Evolutionary conservation across 1,140 invertebrate species (phyloP).

Genomic region (Amyelois transitella): DNA sequence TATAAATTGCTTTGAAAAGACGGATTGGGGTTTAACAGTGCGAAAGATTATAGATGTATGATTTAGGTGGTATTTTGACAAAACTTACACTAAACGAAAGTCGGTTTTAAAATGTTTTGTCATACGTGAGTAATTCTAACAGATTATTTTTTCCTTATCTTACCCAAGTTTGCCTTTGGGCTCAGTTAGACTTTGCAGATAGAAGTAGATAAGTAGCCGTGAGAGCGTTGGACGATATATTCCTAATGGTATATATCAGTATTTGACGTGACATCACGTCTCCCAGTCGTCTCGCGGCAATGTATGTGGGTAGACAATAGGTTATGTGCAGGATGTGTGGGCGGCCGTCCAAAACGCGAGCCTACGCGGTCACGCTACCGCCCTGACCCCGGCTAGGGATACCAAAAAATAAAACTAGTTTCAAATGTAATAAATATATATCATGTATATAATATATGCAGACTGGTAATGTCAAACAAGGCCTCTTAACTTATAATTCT

Average conservation of each 20-base stretch:
- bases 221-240: neutral
- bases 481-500: too few relatives aligned
- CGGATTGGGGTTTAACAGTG: too few relatives aligned
- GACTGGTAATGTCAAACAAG: too few relatives aligned
- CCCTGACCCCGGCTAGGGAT: constrained; percentile 10
- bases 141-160: too few relatives aligned
- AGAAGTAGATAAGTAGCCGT: neutral
- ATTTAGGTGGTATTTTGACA: neutral
- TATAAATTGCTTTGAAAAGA: constrained; percentile 6
- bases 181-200: too few relatives aligned
- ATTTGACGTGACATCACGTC: constrained; percentile 47
- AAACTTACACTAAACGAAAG: too few relatives aligned
- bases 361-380: constrained; percentile 42
- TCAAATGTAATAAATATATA: neutral
- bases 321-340: constrained; percentile 27
- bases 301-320: constrained; percentile 54
- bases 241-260: constrained; percentile 18
- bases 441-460: too few relatives aligned
- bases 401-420: constrained; percentile 4
- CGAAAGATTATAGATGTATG: too few relatives aligned
- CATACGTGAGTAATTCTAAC: too few relatives aligned
- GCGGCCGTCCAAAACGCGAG: constrained; percentile 51
- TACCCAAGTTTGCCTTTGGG: too few relatives aligned
- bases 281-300: constrained; percentile 23
- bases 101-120: too few relatives aligned